These are phyloP conservation scores for Thereva unica DNA, from an alignment of 2,888 invertebrate genomes.

Conservation along the genomic window DNA sequence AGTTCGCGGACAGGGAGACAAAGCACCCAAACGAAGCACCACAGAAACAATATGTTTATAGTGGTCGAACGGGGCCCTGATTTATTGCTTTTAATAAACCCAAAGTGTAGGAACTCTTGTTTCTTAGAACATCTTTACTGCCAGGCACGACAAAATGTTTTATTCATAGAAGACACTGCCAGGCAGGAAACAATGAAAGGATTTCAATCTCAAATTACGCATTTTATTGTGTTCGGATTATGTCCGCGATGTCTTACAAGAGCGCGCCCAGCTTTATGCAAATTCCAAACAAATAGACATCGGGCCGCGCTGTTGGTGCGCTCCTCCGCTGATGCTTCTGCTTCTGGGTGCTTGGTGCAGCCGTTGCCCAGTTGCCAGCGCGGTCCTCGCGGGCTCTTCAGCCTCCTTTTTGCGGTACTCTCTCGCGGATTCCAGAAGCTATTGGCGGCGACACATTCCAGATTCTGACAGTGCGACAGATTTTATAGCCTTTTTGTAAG, in stretches of 20 bases:
- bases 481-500: no score
- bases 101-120: constrained; percentile 38
- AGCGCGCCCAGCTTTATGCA: constrained; percentile 45
- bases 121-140: constrained; percentile 37
- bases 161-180: constrained; percentile 37
- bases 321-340: no score
- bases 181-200: constrained; percentile 28
- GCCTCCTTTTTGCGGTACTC: constrained; percentile 19
- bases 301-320: background rate
- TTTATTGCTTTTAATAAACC: constrained; percentile 40
- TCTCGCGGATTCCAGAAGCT: no score
- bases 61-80: constrained; percentile 20
- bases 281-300: constrained; percentile 46
- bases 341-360: background rate
- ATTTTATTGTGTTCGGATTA: constrained; percentile 46
- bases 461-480: no score
- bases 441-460: no score
- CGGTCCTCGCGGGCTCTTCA: constrained; percentile 38
- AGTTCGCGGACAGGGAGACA: constrained; percentile 2
- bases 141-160: constrained; percentile 40
- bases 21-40: background rate
- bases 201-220: constrained; percentile 45
- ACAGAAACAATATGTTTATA: constrained; percentile 27
- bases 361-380: constrained; percentile 12
- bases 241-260: constrained; percentile 45